Evolutionary conservation across 1,140 invertebrate species (phyloP).

Genomic region (Epicauta chinensis): DNA sequence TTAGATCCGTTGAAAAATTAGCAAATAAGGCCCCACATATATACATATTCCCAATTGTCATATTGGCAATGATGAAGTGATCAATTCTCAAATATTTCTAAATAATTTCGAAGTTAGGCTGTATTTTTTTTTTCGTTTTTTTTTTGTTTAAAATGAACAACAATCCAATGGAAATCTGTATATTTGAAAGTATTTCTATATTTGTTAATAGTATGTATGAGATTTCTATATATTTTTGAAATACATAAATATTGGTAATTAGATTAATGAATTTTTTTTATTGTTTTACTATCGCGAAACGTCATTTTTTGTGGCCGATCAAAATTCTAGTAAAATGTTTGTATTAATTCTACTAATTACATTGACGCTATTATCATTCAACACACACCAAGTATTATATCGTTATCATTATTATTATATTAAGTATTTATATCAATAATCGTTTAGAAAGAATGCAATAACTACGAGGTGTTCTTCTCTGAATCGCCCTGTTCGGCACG

Average conservation of each 20-base stretch:
- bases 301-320: too few species aligned
- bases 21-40: background rate
- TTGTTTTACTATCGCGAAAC: too few species aligned
- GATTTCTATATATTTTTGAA: constrained; percentile 23
- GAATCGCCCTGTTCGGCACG: constrained; percentile 1
- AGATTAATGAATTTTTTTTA: constrained; percentile 6
- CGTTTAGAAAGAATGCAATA: too few species aligned
- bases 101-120: constrained; percentile 9
- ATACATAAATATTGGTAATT: constrained; percentile 22
- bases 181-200: constrained; percentile 19
- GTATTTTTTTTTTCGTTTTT: constrained; percentile 8
- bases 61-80: constrained; percentile 20
- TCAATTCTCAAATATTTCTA: constrained; percentile 12
- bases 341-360: background rate
- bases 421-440: too few species aligned
- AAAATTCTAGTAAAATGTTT: constrained; percentile 15
- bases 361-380: too few species aligned
- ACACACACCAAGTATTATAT: too few species aligned
- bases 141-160: too few species aligned
- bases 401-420: too few species aligned
- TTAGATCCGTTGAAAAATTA: constrained; percentile 65
- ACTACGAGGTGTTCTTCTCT: too few species aligned
- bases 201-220: constrained; percentile 18
- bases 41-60: constrained; percentile 13
- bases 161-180: constrained; percentile 16